Percentiles rank a stretch among this genome's conserved stretches.
Evolutionary conservation across 1,140 invertebrate species (phyloP).

Genomic region (Diorhabda elongata): DNA sequence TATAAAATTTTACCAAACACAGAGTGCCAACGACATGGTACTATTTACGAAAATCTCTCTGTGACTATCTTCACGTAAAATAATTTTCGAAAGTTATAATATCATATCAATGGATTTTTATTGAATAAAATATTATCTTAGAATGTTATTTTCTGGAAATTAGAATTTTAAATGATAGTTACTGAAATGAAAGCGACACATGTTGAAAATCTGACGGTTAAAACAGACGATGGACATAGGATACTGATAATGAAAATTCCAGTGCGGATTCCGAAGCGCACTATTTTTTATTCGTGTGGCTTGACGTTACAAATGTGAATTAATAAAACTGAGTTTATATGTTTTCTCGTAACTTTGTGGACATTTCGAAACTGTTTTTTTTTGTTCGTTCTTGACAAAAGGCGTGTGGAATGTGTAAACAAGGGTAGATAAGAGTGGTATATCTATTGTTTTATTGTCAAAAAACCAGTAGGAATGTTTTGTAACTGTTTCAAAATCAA

Average conservation of each 20-base stretch:
- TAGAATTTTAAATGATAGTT: not conserved
- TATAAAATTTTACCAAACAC: no score
- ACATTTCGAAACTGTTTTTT: not conserved
- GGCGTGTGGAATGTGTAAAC: not conserved
- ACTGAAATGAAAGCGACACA: not conserved
- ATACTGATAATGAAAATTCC: not conserved
- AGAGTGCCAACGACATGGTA: no score
- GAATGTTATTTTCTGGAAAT: not conserved
- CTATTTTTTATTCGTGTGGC: slow-evolving; percentile 3
- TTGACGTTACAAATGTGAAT: slow-evolving; percentile 3
- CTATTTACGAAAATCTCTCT: no score
- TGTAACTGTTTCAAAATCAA: no score
- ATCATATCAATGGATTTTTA: no score
- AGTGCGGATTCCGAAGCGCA: not conserved
- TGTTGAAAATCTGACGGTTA: not conserved
- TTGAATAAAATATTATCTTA: not conserved
- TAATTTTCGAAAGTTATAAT: no score
- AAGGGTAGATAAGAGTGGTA: not conserved
- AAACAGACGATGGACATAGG: not conserved
- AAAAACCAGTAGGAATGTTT: no score
- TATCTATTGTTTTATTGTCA: not conserved
- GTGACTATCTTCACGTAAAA: no score
- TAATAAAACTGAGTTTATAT: slow-evolving; percentile 1
- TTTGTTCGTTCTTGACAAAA: slow-evolving; percentile 2
- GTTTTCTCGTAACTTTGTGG: not conserved